A percentile compares a stretch with the other conserved stretches of the same genome.
phyloP scores from a whole-genome alignment of 2,797 vertebrate genomes.

The Helarctos malayanus region DNA sequence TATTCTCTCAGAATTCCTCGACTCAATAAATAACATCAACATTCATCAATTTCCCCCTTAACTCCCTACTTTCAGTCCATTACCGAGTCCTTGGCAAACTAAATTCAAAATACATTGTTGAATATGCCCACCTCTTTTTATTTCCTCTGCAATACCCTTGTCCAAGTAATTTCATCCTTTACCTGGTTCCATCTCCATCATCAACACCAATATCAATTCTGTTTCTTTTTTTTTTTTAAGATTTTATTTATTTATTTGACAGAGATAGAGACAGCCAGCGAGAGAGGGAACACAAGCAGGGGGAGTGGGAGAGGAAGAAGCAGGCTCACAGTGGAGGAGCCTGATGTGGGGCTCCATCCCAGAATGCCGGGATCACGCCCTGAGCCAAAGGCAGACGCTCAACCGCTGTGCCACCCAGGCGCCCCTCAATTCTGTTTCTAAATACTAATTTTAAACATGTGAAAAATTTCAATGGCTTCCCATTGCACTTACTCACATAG shows the following conservation, averaged over 20 bases:
- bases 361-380: no score
- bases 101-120: neutral
- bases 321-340: no score
- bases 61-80: neutral
- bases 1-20: neutral
- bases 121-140: neutral
- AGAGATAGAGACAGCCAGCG: no score
- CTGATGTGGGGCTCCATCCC: no score
- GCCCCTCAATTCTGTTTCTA: slow-evolving; percentile 14
- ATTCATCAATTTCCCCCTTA: neutral
- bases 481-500: neutral
- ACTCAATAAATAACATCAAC: neutral
- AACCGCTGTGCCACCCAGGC: no score
- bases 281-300: no score
- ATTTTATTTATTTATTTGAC: no score
- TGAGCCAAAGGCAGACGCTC: no score
- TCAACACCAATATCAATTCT: slow-evolving; percentile 1
- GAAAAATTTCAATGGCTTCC: neutral
- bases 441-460: slow-evolving; percentile 18
- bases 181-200: neutral
- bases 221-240: neutral
- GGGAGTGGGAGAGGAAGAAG: no score
- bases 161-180: neutral
- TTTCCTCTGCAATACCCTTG: neutral
- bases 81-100: neutral